Evolutionary conservation across 2,888 invertebrate genomes (phyloP), one percentile per base, ranked within the genome.

Genomic region (Timema podura): DNA sequence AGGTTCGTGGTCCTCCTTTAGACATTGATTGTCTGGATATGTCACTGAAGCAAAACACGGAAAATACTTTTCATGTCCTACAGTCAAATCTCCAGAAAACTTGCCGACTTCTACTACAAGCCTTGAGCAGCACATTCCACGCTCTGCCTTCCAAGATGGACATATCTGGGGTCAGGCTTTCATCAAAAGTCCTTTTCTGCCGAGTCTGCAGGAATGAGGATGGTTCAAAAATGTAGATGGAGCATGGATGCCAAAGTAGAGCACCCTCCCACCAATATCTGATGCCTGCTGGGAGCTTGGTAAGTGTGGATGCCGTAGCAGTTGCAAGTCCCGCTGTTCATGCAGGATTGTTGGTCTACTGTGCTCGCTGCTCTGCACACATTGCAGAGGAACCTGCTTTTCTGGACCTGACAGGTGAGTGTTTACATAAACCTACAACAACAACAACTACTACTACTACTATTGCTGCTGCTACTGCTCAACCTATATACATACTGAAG

Each of bases 321-420:
- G 57, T 57, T 57, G 57, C 57, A 57, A 57, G 57, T 57, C 30
- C 30, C 8, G 16, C 8, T 57, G 57, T n/a, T 57, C 57, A 15
- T 57, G 57, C 57, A 57, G n/a, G 57, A 57, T 15, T 57, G 57
- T n/a, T 57, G 57, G 57, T 57, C n/a, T 57, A 13, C 57, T 6
- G 15, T 57, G 57, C 15, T 57, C n/a, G 16, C 30, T 57, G 57
- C 57, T 57, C 0, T 57, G 13, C 13, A 57, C 57, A n/a, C 57
- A 57, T 57, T 57, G 57, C 30, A 57, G 57, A 57, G 57, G 57
- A 57, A 57, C 5, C 16, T 57, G 57, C 15, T 11, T 30, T 57
- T 57, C 5, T 16, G 13, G 30, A 57, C 9, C 15, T 8, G 13
- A 57, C 8, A 1, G 30, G 57, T 57, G 30, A 57, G 15, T 57